A percentile compares a stretch with the other conserved stretches of the same genome.
phyloP scores from a whole-genome alignment of 2,113 vertebrate species.

The Psilopsiagon aymara region DNA sequence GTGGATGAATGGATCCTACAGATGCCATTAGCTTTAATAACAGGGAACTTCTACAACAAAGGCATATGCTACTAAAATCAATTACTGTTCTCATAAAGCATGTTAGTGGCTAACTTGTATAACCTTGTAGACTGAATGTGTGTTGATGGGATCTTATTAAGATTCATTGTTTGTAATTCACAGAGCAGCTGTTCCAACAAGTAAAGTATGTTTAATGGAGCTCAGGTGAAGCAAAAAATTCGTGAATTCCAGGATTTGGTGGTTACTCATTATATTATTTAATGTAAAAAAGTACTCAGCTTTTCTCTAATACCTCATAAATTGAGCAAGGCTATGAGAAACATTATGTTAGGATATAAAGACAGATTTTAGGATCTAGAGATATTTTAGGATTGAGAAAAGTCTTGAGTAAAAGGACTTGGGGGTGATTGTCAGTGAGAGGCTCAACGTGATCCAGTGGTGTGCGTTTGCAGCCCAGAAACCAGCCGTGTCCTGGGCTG shows the following conservation, averaged over 20 bases:
- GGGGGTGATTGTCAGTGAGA: background rate
- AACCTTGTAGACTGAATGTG: background rate
- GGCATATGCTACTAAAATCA: slow-evolving; percentile 31
- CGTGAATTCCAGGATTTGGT: background rate
- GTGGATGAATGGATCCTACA: slow-evolving; percentile 21
- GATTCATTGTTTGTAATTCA: slow-evolving; percentile 3
- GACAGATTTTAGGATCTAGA: background rate
- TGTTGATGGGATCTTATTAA: background rate
- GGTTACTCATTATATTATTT: background rate
- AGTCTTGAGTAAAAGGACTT: background rate
- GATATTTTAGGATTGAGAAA: background rate
- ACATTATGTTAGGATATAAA: background rate
- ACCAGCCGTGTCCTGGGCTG: background rate
- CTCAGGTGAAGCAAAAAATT: background rate
- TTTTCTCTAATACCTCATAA: background rate
- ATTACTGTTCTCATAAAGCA: slow-evolving; percentile 6
- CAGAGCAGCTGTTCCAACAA: background rate
- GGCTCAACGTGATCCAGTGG: background rate
- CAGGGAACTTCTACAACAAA: slow-evolving; percentile 1
- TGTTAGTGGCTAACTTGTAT: background rate
- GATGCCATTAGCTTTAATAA: slow-evolving; percentile 31
- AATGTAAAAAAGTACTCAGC: background rate
- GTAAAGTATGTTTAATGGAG: background rate
- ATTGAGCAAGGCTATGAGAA: background rate
- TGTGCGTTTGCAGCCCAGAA: background rate